Conservation (phyloP, 2,113 vertebrate species). For the Zosterops lateralis region DNA sequence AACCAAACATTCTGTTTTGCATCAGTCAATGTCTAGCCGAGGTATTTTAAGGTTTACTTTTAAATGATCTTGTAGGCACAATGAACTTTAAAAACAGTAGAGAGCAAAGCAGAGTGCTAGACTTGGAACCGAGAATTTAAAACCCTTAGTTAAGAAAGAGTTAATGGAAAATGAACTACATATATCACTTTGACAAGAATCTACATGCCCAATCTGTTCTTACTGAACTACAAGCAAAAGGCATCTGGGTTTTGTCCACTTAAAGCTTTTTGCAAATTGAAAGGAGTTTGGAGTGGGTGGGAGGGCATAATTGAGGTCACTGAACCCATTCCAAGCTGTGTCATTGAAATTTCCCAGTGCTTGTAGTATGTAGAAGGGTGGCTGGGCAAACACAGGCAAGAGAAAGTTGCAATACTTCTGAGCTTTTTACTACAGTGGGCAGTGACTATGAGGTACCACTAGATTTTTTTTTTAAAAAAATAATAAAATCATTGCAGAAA, state of each 20-base stretch:
- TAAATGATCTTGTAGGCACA: neutral
- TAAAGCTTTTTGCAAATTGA: slow-evolving; percentile 76
- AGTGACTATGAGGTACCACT: slow-evolving; percentile 8
- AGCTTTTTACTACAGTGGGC: slow-evolving; percentile 40
- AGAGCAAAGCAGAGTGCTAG: slow-evolving; percentile 41
- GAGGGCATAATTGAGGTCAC: slow-evolving; percentile 68
- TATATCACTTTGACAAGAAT: slow-evolving; percentile 66
- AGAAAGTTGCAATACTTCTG: slow-evolving; percentile 31
- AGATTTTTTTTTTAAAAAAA: neutral
- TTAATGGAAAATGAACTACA: slow-evolving; percentile 69
- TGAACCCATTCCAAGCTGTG: slow-evolving; percentile 59
- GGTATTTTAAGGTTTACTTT: slow-evolving; percentile 38
- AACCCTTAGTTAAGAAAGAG: slow-evolving; percentile 65
- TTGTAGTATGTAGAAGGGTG: slow-evolving; percentile 49
- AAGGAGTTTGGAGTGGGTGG: slow-evolving; percentile 74
- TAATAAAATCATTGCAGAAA: neutral
- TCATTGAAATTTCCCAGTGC: slow-evolving; percentile 74
- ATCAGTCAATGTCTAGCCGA: neutral
- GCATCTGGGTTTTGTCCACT: slow-evolving; percentile 75
- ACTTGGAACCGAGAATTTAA: slow-evolving; percentile 23
- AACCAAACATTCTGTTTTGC: slow-evolving; percentile 8
- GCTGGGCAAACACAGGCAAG: slow-evolving; percentile 48
- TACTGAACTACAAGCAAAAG: slow-evolving; percentile 65
- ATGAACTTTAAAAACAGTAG: slow-evolving; percentile 44
- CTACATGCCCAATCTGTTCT: slow-evolving; percentile 74